Evolutionary conservation across 2,888 invertebrate genomes (phyloP), one percentile per base, ranked within the genome.

Genomic region (Cerastis rubricosa): DNA sequence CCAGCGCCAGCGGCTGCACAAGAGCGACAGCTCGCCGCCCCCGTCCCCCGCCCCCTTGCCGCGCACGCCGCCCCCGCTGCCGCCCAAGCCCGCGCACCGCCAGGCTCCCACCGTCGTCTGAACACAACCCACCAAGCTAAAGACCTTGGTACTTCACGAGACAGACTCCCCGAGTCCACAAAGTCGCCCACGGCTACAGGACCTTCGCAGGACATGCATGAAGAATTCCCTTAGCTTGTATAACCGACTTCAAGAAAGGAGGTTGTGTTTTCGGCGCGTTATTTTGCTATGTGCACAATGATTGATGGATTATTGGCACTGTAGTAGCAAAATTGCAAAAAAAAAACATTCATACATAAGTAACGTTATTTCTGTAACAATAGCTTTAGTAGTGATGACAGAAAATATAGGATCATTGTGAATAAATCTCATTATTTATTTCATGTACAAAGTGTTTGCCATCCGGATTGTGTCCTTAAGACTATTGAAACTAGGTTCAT

Each of bases 61-160:
- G 6, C 93, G 94, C 87, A 89, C 92, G 0, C 95, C 94, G 9
- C 95, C 94, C 40, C 95, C 95, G 9, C 92, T 94, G 51, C 95
- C 95, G 9, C 96, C 95, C 67, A 95, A 95, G 69, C 95, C 95
- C 11, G 25, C 92, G 6, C 93, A 89, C 54, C 85, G 94, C 12
- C 74, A 90, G 43, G 89, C 93, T 8, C 94, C 95, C 83, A 93
- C 95, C 6, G 88, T 93, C 81, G 94, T 94, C 54, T 94, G 94
- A 94, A 61, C 70, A 0, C 29, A 19, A 0, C 22, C 25, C 43
- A 25, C 43, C 43, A 2, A 49, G 22, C 45, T 3, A 6, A 54
- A 65, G 76, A 43, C 76, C 80, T 29, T 14, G 61, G 35, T 35
- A 61, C 35, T 61, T 19, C 61, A 19, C 14, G 25, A 35, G 19